Conservation (phyloP, 2,797 vertebrate species). For the Galagoides demidoff region DNA sequence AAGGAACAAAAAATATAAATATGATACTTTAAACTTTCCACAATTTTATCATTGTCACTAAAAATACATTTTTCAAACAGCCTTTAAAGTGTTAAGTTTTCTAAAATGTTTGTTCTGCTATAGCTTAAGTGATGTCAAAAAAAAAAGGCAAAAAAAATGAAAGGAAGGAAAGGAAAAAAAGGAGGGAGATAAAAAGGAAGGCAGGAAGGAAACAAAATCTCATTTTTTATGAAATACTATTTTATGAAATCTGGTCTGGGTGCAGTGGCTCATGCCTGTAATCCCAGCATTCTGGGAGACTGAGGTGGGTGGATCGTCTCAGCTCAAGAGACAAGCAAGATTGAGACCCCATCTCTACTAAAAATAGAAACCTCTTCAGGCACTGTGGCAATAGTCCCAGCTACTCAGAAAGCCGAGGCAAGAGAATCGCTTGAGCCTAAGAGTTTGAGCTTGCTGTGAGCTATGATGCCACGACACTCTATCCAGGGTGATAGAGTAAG, state of each 20-base stretch:
- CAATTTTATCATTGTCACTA: slow-evolving; percentile 27
- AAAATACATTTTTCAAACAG: slow-evolving; percentile 78
- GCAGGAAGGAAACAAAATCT: slow-evolving; percentile 43
- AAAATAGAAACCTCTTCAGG: no score
- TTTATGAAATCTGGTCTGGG: slow-evolving; percentile 73
- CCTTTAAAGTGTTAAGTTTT: slow-evolving; percentile 80
- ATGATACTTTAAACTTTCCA: neutral
- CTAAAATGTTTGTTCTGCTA: slow-evolving; percentile 79
- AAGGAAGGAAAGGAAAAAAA: slow-evolving; percentile 76
- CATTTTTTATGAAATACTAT: slow-evolving; percentile 80
- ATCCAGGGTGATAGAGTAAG: no score
- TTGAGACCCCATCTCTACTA: no score
- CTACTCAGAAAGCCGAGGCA: no score
- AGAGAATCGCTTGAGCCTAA: no score
- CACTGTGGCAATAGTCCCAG: no score
- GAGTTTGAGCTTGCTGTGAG: no score
- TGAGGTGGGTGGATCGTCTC: no score
- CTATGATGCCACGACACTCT: no score
- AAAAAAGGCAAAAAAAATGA: slow-evolving; percentile 49
- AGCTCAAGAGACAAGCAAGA: no score
- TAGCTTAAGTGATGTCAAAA: slow-evolving; percentile 57
- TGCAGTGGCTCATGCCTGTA: no score
- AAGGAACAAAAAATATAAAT: slow-evolving; percentile 29
- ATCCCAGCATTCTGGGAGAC: no score
- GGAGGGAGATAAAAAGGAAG: neutral